phyloP scores from a whole-genome alignment of 2,113 vertebrate genomes.

The Tetrax tetrax region DNA sequence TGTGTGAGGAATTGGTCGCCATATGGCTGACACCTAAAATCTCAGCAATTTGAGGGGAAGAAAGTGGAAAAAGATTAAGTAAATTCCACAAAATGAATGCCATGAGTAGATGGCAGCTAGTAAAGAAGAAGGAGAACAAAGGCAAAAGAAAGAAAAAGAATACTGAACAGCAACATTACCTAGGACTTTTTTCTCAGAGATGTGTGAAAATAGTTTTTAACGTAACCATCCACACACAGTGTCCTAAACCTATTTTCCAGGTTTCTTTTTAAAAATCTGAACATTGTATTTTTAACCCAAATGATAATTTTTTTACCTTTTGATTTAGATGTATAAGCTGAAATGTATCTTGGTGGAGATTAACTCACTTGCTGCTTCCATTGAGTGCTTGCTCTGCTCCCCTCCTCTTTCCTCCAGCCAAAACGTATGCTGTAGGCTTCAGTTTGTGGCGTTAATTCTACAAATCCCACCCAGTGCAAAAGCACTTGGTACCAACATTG shows the following conservation, averaged over 20 bases:
- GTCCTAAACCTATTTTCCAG: neutral
- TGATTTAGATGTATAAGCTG: neutral
- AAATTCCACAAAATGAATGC: conserved; percentile 34
- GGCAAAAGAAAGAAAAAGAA: neutral
- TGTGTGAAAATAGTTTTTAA: neutral
- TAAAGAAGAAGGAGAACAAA: conserved; percentile 1
- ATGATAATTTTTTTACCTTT: neutral
- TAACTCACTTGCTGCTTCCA: neutral
- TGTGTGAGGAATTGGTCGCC: neutral
- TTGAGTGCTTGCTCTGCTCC: neutral
- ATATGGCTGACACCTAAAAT: conserved; percentile 60
- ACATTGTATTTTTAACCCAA: neutral
- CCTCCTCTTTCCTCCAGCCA: neutral
- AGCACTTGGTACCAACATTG: neutral
- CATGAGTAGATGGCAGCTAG: conserved; percentile 37
- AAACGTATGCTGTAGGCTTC: neutral
- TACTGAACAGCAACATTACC: neutral
- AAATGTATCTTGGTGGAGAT: neutral
- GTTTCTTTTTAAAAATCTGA: neutral
- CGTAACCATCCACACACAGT: neutral
- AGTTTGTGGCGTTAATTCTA: neutral
- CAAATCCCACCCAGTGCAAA: neutral
- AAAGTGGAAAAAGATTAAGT: conserved; percentile 38
- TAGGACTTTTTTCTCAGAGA: neutral
- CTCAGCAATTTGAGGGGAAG: conserved; percentile 48